Percentiles rank a stretch among this genome's conserved stretches.
Evolutionary conservation across 2,888 invertebrate genomes (phyloP).

Genomic region (Belgica antarctica): DNA sequence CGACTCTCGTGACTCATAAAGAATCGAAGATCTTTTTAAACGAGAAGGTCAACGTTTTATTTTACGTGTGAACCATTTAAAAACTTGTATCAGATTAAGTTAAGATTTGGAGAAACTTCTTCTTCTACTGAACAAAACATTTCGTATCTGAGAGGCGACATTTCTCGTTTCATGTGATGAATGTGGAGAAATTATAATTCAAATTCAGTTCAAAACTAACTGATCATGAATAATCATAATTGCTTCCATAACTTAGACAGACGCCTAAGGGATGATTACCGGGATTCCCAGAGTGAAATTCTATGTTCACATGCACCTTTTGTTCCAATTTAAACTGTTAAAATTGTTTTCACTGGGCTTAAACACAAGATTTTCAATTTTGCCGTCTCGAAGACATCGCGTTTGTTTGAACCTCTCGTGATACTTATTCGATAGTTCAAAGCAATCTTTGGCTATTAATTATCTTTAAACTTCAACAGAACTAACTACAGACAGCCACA

Average conservation of each 20-base stretch:
- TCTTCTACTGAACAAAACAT: too few relatives aligned
- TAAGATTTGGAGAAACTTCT: too few relatives aligned
- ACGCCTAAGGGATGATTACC: neutral
- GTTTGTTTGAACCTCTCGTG: slow-evolving; percentile 21
- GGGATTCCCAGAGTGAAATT: neutral
- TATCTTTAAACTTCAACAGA: neutral
- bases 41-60: slow-evolving; percentile 38
- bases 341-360: neutral
- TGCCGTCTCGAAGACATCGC: slow-evolving; percentile 22
- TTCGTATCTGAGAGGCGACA: too few relatives aligned
- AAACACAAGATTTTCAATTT: neutral
- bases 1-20: slow-evolving; percentile 14
- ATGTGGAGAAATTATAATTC: too few relatives aligned
- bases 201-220: too few relatives aligned
- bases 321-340: too few relatives aligned
- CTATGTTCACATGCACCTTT: too few relatives aligned
- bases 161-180: too few relatives aligned
- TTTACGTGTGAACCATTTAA: slow-evolving; percentile 28
- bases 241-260: neutral
- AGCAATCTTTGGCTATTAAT: slow-evolving; percentile 32
- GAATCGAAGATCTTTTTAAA: too few relatives aligned
- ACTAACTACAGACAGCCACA: neutral
- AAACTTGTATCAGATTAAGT: too few relatives aligned
- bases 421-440: slow-evolving; percentile 34
- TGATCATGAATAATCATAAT: too few relatives aligned